These are phyloP conservation scores for Tragelaphus eurycerus DNA, from an alignment of 2,797 vertebrate genomes.

Conservation along the genomic window DNA sequence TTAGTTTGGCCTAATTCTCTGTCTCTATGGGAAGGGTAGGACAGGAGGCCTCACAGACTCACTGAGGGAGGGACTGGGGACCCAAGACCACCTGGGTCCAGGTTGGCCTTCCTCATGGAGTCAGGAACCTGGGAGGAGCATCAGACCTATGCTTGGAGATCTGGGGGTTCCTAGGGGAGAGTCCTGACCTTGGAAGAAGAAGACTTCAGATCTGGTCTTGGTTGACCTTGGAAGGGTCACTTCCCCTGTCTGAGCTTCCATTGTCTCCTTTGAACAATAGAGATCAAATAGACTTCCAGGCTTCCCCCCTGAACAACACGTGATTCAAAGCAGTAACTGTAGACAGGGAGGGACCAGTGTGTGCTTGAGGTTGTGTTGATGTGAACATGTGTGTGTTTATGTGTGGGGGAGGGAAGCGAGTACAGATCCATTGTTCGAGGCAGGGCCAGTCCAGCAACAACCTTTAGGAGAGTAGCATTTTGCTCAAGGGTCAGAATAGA, in stretches of 20 bases:
- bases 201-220: not conserved
- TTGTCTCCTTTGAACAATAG: conserved; percentile 31
- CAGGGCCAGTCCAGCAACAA: not conserved
- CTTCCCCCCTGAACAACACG: not conserved
- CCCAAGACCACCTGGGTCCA: not conserved
- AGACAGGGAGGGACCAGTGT: not conserved
- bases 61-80: not conserved
- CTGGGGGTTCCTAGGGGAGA: not conserved
- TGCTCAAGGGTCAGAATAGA: not conserved
- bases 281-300: not conserved
- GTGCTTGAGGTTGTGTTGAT: not conserved
- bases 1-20: not conserved
- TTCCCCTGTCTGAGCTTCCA: not conserved
- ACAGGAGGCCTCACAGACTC: not conserved
- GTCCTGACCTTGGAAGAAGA: not conserved
- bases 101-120: not conserved
- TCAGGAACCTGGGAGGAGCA: not conserved
- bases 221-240: not conserved
- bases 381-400: not conserved
- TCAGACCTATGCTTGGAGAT: not conserved
- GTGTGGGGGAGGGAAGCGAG: not conserved
- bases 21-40: not conserved
- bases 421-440: not conserved
- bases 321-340: not conserved
- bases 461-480: not conserved